Percentiles rank a stretch among this genome's conserved stretches.
Evolutionary conservation across 2,888 invertebrate genomes (phyloP).

Genomic region (Tethea ocularis): DNA sequence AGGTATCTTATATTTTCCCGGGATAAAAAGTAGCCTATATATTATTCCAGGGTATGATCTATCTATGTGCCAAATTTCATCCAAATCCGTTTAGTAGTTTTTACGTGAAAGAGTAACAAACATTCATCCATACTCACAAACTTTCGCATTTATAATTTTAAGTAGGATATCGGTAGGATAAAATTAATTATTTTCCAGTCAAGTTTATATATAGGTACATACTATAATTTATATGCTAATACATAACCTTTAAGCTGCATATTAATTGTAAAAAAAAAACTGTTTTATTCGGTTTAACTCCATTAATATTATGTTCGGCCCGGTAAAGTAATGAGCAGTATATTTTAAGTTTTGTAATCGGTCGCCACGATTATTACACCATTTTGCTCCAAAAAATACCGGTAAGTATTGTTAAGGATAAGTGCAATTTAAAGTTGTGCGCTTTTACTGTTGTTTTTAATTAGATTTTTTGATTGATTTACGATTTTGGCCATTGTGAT

Average conservation of each 20-base stretch:
- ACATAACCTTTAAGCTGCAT: not conserved
- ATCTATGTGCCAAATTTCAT: too few species aligned
- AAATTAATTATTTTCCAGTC: not conserved
- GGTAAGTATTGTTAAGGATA: constrained; percentile 41
- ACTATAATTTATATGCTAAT: not conserved
- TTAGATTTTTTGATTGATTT: constrained; percentile 58
- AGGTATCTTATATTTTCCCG: too few species aligned
- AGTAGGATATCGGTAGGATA: too few species aligned
- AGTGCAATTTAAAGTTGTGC: constrained; percentile 20
- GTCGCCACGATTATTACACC: constrained; percentile 29
- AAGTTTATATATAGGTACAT: not conserved
- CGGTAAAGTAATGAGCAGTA: constrained; percentile 25
- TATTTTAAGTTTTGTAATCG: constrained; percentile 32
- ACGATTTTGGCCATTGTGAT: constrained; percentile 29
- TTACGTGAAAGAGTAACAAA: too few species aligned
- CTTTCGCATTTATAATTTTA: too few species aligned
- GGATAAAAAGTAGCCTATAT: too few species aligned
- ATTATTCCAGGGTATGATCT: too few species aligned
- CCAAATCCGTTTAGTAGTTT: too few species aligned
- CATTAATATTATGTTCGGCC: constrained; percentile 13
- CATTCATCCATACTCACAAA: too few species aligned
- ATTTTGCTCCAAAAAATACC: constrained; percentile 39
- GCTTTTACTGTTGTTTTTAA: constrained; percentile 48
- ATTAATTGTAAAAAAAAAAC: not conserved
- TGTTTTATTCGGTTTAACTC: not conserved